Percentiles rank a stretch among this genome's conserved stretches.
Conservation (phyloP, 1,140 invertebrate genomes). For the Drosophila simulans region DNA sequence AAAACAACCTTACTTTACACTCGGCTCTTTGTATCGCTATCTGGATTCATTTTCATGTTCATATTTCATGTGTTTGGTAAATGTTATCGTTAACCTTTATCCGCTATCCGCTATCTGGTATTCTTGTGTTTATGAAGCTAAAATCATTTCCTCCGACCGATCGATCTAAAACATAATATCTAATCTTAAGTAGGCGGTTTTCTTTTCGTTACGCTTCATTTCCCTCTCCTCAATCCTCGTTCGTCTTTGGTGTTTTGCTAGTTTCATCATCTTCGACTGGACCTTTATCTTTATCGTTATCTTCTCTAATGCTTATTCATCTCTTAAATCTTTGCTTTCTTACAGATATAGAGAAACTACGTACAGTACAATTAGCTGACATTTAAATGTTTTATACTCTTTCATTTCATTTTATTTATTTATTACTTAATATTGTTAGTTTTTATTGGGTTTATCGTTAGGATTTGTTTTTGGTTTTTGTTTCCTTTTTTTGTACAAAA, state of each 20-base stretch:
- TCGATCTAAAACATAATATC: slow-evolving; percentile 66
- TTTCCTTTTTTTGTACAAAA: slow-evolving; percentile 48
- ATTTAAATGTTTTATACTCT: slow-evolving; percentile 23
- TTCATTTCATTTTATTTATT: slow-evolving; percentile 9
- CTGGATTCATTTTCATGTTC: neutral
- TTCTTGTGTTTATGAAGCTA: slow-evolving; percentile 41
- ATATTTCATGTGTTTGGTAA: slow-evolving; percentile 1
- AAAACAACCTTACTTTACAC: slow-evolving; percentile 74
- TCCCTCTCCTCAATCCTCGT: slow-evolving; percentile 20
- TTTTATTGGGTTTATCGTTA: slow-evolving; percentile 17
- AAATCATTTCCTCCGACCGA: slow-evolving; percentile 15
- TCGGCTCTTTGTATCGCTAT: slow-evolving; percentile 37
- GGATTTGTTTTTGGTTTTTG: neutral
- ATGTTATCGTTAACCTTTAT: slow-evolving; percentile 8
- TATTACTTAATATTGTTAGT: slow-evolving; percentile 1
- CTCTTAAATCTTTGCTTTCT: slow-evolving; percentile 9
- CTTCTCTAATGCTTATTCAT: slow-evolving; percentile 14
- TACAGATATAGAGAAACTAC: slow-evolving; percentile 26
- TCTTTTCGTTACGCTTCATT: slow-evolving; percentile 64
- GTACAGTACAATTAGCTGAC: slow-evolving; percentile 39
- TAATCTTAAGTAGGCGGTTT: slow-evolving; percentile 68
- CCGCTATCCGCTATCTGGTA: slow-evolving; percentile 22
- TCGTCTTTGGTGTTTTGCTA: slow-evolving; percentile 36
- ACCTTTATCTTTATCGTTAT: slow-evolving; percentile 14
- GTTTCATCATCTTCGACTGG: slow-evolving; percentile 29